These are phyloP conservation scores for Etheostoma perlongum DNA, from an alignment of 2,797 vertebrate genomes.

Conservation along the genomic window DNA sequence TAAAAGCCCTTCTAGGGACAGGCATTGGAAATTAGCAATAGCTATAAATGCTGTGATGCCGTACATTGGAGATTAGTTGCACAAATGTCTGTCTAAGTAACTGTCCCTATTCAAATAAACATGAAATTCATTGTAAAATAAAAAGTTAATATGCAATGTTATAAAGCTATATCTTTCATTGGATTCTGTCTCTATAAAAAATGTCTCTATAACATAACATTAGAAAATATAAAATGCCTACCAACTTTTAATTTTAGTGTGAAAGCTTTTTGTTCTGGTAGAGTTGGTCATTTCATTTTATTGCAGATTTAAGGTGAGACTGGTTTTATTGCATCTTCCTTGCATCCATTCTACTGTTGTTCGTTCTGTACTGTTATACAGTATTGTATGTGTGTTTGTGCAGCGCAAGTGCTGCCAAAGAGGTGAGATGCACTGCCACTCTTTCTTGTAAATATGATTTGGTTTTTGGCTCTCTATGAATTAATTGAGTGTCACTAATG, in stretches of 20 bases:
- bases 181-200: not conserved
- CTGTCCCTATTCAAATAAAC: no score
- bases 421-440: not conserved
- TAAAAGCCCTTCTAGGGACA: no score
- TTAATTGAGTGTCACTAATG: not conserved
- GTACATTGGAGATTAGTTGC: no score
- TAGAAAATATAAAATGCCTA: not conserved
- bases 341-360: not conserved
- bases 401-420: not conserved
- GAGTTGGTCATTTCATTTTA: not conserved
- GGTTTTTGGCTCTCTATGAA: not conserved
- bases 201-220: not conserved
- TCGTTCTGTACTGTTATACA: not conserved
- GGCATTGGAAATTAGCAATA: no score
- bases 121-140: not conserved
- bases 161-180: not conserved
- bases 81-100: no score
- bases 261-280: not conserved
- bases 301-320: not conserved
- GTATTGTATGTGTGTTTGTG: not conserved
- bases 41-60: no score
- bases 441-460: not conserved
- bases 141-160: no score
- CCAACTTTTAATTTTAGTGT: no score
- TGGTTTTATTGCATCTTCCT: not conserved